phyloP scores from a whole-genome alignment of 2,888 invertebrate species.

The Chymomyza caudatula region DNA sequence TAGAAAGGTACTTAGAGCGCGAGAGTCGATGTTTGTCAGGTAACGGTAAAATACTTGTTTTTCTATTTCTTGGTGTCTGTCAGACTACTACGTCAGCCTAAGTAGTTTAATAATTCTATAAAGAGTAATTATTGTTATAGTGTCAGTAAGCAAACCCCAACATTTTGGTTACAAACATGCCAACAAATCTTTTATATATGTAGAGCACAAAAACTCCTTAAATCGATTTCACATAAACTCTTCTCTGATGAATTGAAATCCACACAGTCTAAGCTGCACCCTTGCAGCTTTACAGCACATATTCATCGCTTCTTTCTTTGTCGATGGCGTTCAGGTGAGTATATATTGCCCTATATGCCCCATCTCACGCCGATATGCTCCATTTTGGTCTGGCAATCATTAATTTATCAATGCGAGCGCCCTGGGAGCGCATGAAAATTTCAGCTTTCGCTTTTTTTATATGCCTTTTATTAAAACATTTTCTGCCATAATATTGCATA shows the following conservation, averaged over 20 bases:
- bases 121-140: no score
- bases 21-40: no score
- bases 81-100: no score
- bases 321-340: neutral
- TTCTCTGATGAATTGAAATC: conserved; percentile 2
- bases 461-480: conserved; percentile 56
- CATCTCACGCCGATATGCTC: neutral
- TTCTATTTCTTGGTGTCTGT: no score
- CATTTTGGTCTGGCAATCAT: conserved; percentile 52
- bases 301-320: conserved; percentile 16
- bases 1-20: no score
- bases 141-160: no score
- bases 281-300: conserved; percentile 32
- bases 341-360: neutral
- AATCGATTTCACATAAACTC: conserved; percentile 66
- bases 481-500: no score
- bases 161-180: neutral
- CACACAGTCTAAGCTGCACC: conserved; percentile 18
- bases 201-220: conserved; percentile 18
- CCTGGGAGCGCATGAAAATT: conserved; percentile 67
- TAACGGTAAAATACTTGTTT: no score
- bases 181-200: neutral
- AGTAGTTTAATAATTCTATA: no score
- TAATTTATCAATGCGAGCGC: conserved; percentile 70
- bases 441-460: conserved; percentile 49